phyloP scores from a whole-genome alignment of 92 coral and sea anemone species.

The Muricea muricata region DNA sequence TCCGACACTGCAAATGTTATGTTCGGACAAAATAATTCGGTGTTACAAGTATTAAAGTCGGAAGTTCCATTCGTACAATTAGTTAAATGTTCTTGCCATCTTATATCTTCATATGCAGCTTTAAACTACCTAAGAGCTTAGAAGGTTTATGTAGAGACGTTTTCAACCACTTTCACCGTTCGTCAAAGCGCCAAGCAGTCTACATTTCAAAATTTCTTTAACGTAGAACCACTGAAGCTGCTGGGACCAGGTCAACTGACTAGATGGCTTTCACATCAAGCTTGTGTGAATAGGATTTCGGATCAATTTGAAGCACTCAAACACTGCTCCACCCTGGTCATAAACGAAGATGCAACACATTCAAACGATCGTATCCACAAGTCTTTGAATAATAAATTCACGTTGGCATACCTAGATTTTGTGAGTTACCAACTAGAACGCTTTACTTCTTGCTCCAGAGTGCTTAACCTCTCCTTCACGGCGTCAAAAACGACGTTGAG shows the following conservation, averaged over 20 bases:
- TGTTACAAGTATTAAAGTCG: not conserved
- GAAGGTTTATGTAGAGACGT: slow-evolving; percentile 57
- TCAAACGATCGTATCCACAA: slow-evolving; percentile 40
- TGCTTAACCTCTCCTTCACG: slow-evolving; percentile 62
- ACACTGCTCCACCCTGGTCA: slow-evolving; percentile 41
- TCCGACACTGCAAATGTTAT: slow-evolving; percentile 8
- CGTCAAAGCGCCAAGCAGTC: not conserved
- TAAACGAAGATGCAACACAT: slow-evolving; percentile 52
- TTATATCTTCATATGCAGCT: slow-evolving; percentile 63
- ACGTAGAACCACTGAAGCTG: slow-evolving; percentile 52
- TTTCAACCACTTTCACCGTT: slow-evolving; percentile 23
- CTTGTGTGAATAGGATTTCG: slow-evolving; percentile 48
- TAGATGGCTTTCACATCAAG: slow-evolving; percentile 64
- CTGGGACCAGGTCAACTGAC: slow-evolving; percentile 64
- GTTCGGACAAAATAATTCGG: slow-evolving; percentile 17
- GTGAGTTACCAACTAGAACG: slow-evolving; percentile 58
- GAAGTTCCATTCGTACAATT: not conserved
- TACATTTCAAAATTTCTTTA: not conserved
- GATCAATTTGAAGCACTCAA: slow-evolving; percentile 64
- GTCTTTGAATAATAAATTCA: slow-evolving; percentile 53
- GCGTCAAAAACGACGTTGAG: not conserved
- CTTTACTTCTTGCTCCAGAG: slow-evolving; percentile 50
- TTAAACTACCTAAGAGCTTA: slow-evolving; percentile 56
- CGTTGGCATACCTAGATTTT: slow-evolving; percentile 59
- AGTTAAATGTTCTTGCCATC: slow-evolving; percentile 63